Conservation (phyloP, 2,113 vertebrate species). For the Corythornis cristatus region DNA sequence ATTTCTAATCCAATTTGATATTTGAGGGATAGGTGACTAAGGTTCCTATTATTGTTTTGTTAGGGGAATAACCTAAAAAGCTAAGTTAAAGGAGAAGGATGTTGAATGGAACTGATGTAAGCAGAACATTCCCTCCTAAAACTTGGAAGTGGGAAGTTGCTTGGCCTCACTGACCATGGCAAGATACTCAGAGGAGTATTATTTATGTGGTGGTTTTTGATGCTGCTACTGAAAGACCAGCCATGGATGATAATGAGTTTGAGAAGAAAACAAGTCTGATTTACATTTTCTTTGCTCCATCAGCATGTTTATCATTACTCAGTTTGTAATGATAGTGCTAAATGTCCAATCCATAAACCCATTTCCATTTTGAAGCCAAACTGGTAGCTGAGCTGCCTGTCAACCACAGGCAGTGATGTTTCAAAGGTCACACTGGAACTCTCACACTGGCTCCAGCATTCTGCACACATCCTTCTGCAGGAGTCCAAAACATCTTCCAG, state of each 20-base stretch:
- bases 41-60: not conserved
- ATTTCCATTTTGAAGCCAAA: not conserved
- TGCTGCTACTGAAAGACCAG: not conserved
- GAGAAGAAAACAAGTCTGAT: not conserved
- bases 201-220: not conserved
- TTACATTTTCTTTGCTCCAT: not conserved
- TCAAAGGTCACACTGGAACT: not conserved
- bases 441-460: not conserved
- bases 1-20: not conserved
- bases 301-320: not conserved
- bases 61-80: not conserved
- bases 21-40: not conserved
- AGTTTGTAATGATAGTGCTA: not conserved
- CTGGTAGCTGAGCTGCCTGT: not conserved
- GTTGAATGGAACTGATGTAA: not conserved
- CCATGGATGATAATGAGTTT: not conserved
- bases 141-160: not conserved
- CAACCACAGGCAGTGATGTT: fast-evolving
- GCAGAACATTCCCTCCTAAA: not conserved
- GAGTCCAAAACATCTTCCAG: not conserved
- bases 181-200: not conserved
- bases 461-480: not conserved
- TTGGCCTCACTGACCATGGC: not conserved
- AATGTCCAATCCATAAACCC: not conserved
- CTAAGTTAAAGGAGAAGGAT: not conserved